Conservation (phyloP, 2,113 vertebrate genomes). For the Phylloscopus trochilus region DNA sequence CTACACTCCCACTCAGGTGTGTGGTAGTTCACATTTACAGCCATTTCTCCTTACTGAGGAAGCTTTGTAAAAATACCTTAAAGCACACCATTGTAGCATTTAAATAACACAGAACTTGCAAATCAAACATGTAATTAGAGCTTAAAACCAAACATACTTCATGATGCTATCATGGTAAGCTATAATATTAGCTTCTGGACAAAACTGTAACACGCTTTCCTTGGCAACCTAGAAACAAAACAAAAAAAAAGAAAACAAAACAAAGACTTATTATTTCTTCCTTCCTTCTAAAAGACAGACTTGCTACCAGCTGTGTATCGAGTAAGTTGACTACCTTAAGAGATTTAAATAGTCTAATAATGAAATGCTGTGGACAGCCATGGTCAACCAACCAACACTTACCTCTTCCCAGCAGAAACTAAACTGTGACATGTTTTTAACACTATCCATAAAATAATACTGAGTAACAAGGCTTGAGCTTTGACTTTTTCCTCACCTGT, state of each 20-base stretch:
- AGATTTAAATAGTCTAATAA: neutral
- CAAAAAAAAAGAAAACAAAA: conserved; percentile 16
- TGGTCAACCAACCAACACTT: neutral
- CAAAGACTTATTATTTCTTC: conserved; percentile 20
- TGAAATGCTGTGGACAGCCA: neutral
- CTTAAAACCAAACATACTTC: conserved; percentile 82
- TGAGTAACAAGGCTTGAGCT: neutral
- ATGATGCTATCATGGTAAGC: conserved; percentile 98
- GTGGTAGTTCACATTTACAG: neutral
- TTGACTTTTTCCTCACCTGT: conserved; percentile 76
- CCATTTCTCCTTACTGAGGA: neutral
- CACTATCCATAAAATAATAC: neutral
- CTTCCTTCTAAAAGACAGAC: conserved; percentile 30
- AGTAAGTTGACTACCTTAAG: neutral
- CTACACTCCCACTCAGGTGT: neutral
- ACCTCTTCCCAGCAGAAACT: neutral
- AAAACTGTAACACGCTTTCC: conserved; percentile 94
- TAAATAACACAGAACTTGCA: conserved; percentile 19
- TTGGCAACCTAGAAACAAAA: conserved; percentile 89
- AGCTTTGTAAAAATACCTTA: neutral
- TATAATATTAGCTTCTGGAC: conserved; percentile 90
- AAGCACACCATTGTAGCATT: neutral
- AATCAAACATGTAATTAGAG: conserved; percentile 33
- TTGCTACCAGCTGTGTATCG: neutral
- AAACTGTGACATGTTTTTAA: neutral